Base-by-base conservation (phyloP, 2,797 vertebrate genomes). In the Acridotheres tristis region DNA sequence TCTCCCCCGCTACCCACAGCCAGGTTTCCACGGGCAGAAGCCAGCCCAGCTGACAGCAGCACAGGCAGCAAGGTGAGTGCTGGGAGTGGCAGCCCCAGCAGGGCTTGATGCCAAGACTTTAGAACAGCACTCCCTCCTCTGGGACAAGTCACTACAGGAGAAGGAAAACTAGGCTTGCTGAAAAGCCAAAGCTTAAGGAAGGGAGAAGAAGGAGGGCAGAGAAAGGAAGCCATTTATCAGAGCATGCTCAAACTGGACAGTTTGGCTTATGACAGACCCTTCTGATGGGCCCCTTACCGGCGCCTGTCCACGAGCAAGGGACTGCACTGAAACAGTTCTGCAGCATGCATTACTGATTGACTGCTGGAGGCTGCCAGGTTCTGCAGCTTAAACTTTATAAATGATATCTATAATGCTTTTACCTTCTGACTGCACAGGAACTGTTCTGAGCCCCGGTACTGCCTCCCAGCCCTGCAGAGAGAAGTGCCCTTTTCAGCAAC, bases 371-470 rank as follows among this genome's bases (percentile, higher is more conserved):
- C 82, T 89, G 94, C 87, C 82, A 94, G 85, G 5, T 88, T 40
- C 76, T 93, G 66, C 80, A 89, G 85, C 73, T 85, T 78, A 65
- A 78, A 89, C 63, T 53, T 69, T 81, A 55, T 81, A 55, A 88
- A 88, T 85, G 67, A 17, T 38, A 76, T 2, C 11, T 53, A 19
- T 89, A 93, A 96, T 88, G 89, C 43, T 69, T 96, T 94, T 92
- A 94, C 95, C 89, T 92, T 84, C 89, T 92, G 92, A 92, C 85
- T 90, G 85, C 55, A 50, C 57, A 88, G 65, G 50, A 83, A 76
- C 75, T 7, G 59, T 7, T 85, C 34, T 1, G n/a, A 78, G 54
- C 10, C 34, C 5, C 5, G 61, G 13, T 7, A 92, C 77, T 0
- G 53, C 72, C 71, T 54, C 43, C 32, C 62, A 51, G 58, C 26